A percentile compares a stretch with the other conserved stretches of the same genome.
Evolutionary conservation across 2,888 invertebrate genomes (phyloP).

Genomic region (Amphipyra berbera): DNA sequence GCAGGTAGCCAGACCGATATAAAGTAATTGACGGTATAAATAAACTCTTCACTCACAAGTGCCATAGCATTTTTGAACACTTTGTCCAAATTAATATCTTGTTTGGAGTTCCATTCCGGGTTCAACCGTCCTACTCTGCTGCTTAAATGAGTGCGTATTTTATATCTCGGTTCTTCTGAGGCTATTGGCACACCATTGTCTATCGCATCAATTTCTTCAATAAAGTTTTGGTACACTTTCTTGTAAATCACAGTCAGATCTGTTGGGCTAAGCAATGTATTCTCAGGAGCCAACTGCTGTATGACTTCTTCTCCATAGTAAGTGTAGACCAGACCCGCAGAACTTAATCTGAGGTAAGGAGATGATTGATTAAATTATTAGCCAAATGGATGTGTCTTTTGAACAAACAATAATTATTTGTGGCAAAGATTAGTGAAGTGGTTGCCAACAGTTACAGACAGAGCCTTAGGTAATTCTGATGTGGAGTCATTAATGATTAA

Average conservation of each 20-base stretch:
- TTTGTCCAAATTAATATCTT: constrained; percentile 87
- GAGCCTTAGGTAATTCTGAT: too few species aligned
- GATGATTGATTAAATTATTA: background rate
- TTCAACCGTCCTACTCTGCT: constrained; percentile 94
- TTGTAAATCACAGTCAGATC: constrained; percentile 90
- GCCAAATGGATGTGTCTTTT: too few species aligned
- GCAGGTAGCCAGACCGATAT: constrained; percentile 96
- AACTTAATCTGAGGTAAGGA: constrained; percentile 93
- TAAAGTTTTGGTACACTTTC: constrained; percentile 95
- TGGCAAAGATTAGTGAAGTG: too few species aligned
- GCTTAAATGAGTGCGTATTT: constrained; percentile 94
- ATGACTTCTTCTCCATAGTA: constrained; percentile 96
- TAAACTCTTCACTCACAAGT: constrained; percentile 94
- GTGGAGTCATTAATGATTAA: too few species aligned
- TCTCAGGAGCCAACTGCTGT: constrained; percentile 85
- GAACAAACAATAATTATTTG: too few species aligned
- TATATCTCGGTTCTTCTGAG: constrained; percentile 93
- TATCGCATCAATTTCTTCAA: constrained; percentile 98
- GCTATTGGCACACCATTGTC: constrained; percentile 98
- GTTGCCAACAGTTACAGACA: too few species aligned
- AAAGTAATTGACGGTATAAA: constrained; percentile 91
- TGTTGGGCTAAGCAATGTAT: constrained; percentile 78
- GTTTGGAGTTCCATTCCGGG: constrained; percentile 94
- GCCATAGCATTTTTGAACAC: constrained; percentile 94
- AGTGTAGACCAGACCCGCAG: constrained; percentile 97